Evolutionary conservation across 2,113 vertebrate species (phyloP), one percentile per base, ranked within the genome.

Genomic region (Archilochus colubris): DNA sequence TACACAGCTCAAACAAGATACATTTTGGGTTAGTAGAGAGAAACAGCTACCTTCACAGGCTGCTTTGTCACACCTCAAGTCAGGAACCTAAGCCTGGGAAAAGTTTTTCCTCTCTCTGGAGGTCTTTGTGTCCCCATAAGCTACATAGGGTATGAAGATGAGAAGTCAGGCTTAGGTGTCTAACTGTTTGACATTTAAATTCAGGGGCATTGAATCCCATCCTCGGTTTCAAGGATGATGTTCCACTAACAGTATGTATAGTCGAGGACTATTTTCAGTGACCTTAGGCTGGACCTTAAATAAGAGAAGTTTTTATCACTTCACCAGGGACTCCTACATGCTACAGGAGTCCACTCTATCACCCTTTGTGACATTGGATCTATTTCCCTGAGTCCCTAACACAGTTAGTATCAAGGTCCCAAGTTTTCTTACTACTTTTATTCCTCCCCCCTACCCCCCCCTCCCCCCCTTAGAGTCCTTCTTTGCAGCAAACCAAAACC

Each of bases 321-420:
- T 87, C 55, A 69, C 67, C 55, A 92, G 94, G 91, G 91, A 85
- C 84, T 92, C 43, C 63, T 94, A 55, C 28, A 80, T 66, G 80
- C 59, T 82, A 46, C 55, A 77, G 46, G 73, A 87, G 21, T 48
- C 55, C 0, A 19, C 40, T 82, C 81, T 66, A 55, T 82, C 82
- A 82, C 63, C 78, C 55, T 82, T 86, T 67, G 46, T 0, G 0
- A 82, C 81, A 82, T 10, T 55, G 85, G 46, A 95, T 91, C 9
- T 1, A 82, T 92, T 88, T 92, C 67, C 67, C 46, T 13, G 55
- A 59, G 59, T 66, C 54, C 69, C 66, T 80, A 48, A 43, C 43
- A 85, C 75, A 88, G 70, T 54, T 85, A 82, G 5, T 82, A 91
- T 96, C 95, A 94, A 94, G 87, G 87, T 92, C 87, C 75, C 33